phyloP scores from a whole-genome alignment of 1,140 invertebrate species.

The Carposina sasakii region DNA sequence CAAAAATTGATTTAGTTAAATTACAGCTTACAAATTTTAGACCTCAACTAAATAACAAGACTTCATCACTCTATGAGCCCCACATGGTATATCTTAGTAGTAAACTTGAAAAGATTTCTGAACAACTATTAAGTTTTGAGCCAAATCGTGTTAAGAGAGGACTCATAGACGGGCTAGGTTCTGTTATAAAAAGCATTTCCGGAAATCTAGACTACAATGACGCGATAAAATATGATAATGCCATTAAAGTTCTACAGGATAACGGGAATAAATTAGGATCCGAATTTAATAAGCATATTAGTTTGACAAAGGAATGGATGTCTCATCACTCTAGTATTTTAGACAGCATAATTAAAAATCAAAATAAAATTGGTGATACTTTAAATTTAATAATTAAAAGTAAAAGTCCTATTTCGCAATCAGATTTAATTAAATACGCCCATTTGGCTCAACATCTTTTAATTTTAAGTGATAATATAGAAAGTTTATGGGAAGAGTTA shows the following conservation, averaged over 20 bases:
- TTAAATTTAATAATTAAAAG: conserved; percentile 7
- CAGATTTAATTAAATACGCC: conserved; percentile 1
- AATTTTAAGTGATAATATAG: conserved; percentile 1
- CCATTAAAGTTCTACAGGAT: conserved; percentile 14
- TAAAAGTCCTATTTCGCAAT: conserved; percentile 6
- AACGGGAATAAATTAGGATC: conserved; percentile 16
- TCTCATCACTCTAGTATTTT: conserved; percentile 13
- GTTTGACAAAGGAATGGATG: conserved; percentile 19
- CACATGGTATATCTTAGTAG: not conserved
- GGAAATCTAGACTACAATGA: conserved; percentile 23
- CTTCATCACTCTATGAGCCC: conserved; percentile 1
- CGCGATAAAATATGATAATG: conserved; percentile 20
- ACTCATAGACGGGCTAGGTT: conserved; percentile 21
- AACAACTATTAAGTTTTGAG: conserved; percentile 12
- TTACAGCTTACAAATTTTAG: not conserved
- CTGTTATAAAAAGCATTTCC: conserved; percentile 25
- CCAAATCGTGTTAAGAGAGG: conserved; percentile 13
- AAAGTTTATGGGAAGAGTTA: not conserved
- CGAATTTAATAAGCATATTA: conserved; percentile 23
- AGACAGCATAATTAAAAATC: conserved; percentile 14
- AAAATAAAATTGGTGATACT: conserved; percentile 12
- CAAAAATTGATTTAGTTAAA: not conserved
- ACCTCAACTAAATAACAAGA: conserved; percentile 8
- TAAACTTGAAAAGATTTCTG: not conserved
- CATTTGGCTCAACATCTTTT: conserved; percentile 1